Evolutionary conservation across 2,888 invertebrate species (phyloP), one percentile per base, ranked within the genome.

Genomic region (Epistrophe eligans): DNA sequence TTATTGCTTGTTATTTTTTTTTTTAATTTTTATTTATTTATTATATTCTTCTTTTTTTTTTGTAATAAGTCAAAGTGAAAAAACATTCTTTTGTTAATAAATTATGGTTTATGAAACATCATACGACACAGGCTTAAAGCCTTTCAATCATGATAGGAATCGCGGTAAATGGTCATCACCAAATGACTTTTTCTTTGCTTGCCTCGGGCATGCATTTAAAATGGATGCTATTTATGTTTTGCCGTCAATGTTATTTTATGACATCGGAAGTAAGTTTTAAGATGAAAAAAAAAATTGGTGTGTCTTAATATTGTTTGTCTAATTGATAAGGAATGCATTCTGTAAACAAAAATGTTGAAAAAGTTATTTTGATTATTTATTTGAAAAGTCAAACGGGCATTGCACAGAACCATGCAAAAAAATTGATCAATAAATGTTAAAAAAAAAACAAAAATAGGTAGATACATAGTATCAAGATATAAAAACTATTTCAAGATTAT

Each of bases 181-280:
- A 91, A 93, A 94, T 66, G 97, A 97, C 91, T 97, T 96, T 91
- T 93, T 97, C 40, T 94, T 96, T 80, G 96, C 96, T 55, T 96
- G 96, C 90, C 94, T 97, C 64, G 97, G 97, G 5, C 96, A 97
- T 89, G 96, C 96, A 3, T 96, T 97, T 57, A 97, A 97, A 60
- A 95, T 97, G 82, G 97, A 97, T 88, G 95, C 97, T 90, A 95
- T 97, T 50, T 96, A 96, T 95, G 93, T 96, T 87, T 96, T 97
- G 92, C 96, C 91, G 0, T 90, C 90, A 89, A 89, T 90, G 83
- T 87, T 90, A 9, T 90, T 89, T 28, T 85, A 76, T 13, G 90
- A 91, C 17, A 88, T 90, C 88, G 90, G 91, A n/a, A 79, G 92
- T 92, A 89, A 92, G 91, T n/a, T 40, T 62, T 48, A 17, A 8